phyloP scores from a whole-genome alignment of 2,113 vertebrate species.

The Cyprinodon brontotheroides region DNA sequence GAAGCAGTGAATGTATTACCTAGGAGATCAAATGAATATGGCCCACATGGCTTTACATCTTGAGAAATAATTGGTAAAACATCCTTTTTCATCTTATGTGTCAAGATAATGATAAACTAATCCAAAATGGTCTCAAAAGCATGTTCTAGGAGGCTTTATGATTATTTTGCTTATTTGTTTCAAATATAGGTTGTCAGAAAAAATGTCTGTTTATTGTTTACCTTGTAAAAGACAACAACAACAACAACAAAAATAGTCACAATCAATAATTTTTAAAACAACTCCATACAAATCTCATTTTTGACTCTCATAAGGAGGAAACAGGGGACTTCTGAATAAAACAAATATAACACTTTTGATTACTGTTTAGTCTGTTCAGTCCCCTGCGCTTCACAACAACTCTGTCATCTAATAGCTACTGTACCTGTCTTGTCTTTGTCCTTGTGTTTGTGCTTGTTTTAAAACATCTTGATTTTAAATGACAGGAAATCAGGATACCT shows the following conservation, averaged over 20 bases:
- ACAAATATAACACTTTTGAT: not conserved
- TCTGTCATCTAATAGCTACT: not conserved
- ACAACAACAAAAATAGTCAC: not conserved
- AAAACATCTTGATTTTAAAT: not conserved
- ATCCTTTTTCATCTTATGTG: not conserved
- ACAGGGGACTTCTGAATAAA: not conserved
- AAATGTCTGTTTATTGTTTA: not conserved
- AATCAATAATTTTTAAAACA: not conserved
- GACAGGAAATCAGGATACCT: not conserved
- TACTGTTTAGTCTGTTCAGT: not conserved
- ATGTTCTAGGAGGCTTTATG: not conserved
- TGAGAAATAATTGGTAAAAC: constrained; percentile 1
- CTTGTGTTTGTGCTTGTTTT: not conserved
- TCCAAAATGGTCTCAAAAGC: constrained; percentile 1
- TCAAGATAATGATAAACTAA: constrained; percentile 2
- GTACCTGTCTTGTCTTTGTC: not conserved
- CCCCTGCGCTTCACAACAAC: not conserved
- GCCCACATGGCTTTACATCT: not conserved
- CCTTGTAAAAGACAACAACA: not conserved
- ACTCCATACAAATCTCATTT: not conserved
- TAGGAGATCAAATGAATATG: constrained; percentile 12
- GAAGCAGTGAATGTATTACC: constrained; percentile 11
- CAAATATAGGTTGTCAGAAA: not conserved
- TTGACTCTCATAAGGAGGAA: not conserved
- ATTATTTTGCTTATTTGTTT: constrained; percentile 17